Base-by-base conservation (phyloP, 1,140 invertebrate genomes). In the Gerris buenoi region DNA sequence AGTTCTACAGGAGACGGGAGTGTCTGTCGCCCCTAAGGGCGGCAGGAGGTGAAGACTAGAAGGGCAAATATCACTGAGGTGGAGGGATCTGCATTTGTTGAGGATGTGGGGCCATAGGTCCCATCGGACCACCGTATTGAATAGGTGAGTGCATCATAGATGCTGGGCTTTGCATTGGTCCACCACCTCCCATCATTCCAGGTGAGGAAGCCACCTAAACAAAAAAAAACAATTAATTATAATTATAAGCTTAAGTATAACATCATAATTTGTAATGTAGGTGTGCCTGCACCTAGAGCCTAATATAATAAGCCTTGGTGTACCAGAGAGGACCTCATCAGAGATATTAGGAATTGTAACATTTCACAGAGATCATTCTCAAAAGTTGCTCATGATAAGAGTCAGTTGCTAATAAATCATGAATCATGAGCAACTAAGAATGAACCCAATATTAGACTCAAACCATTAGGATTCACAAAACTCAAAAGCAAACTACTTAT, bases 81-180 rank as follows among this genome's bases (percentile, higher is more conserved):
- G 46, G 26, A 14, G 58, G 58, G 58, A 60, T 60, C 57, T 58
- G 56, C 59, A 67, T 67, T 15, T 57, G 60, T n/a, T 67, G 66
- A 1, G 66, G 60, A n/a, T 26, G 56, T 5, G 25, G 57, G 2
- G 25, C 62, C 68, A 69, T 69, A 61, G 68, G 63, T 25, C 67
- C 66, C 33, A 46, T 46, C 57, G 66, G 67, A 0, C 69, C 69
- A 15, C 14, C 3, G 18, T n/a, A 57, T 15, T 65, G 63, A 25
- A 70, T 69, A 1, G 70, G 70, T 1, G 70, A 69, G 60, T 70
- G 70, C 68, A 70, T 69, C 70, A 70, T 70, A 1, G 65, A 66
- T 2, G 66, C 68, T 27, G 70, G 70, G 2, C 68, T 67, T 62
- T 70, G 70, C 68, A 70, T 69, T 63, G 27, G 57, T 1, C 67